Conservation (phyloP, 2,113 vertebrate species). For the Hippocampus guttulatus region DNA sequence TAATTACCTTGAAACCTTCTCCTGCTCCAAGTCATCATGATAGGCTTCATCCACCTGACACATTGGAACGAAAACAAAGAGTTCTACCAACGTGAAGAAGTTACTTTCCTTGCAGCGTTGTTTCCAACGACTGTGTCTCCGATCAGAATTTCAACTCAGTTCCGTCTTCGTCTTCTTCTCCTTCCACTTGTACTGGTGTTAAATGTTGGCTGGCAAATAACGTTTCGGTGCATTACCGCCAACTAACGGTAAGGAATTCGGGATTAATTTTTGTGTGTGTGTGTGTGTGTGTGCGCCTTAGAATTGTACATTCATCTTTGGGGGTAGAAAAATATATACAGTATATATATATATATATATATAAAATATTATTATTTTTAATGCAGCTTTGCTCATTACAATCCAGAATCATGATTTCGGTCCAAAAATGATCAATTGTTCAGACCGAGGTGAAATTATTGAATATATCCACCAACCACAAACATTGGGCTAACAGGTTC, state of each 20-base stretch:
- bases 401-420: too few species aligned
- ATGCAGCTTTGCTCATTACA: too few species aligned
- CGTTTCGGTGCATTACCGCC: not conserved
- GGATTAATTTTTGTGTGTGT: too few species aligned
- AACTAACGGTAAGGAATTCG: not conserved
- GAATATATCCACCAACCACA: not conserved
- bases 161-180: not conserved
- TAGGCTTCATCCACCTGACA: slow-evolving; percentile 73
- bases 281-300: too few species aligned
- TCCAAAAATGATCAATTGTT: too few species aligned
- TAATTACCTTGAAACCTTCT: slow-evolving; percentile 38
- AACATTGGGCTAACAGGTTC: not conserved
- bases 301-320: not conserved
- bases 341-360: not conserved
- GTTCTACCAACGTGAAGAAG: too few species aligned
- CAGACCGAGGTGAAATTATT: too few species aligned
- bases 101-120: not conserved
- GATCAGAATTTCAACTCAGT: not conserved
- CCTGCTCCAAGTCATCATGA: slow-evolving; percentile 29
- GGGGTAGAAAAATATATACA: too few species aligned
- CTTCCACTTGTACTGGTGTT: not conserved
- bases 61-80: slow-evolving; percentile 36
- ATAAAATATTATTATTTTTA: not conserved
- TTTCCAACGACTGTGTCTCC: too few species aligned
- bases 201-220: not conserved